These are phyloP conservation scores for Scrobipalpa costella DNA, from an alignment of 2,888 invertebrate genomes.

Conservation along the genomic window DNA sequence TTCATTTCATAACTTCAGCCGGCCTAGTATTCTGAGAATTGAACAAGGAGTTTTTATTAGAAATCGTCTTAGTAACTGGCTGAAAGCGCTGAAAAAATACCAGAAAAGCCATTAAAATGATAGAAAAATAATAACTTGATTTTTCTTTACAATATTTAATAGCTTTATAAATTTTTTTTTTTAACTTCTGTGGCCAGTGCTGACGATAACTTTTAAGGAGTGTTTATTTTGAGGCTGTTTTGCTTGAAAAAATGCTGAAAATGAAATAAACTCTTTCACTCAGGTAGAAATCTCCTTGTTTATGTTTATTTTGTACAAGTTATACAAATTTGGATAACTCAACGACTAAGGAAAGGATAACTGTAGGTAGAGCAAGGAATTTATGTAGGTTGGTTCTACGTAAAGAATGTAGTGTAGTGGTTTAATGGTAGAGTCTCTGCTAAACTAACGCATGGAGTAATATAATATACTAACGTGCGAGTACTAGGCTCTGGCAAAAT, in stretches of 20 bases:
- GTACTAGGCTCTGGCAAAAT: neutral
- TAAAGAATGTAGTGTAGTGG: too few species aligned
- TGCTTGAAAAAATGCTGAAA: too few species aligned
- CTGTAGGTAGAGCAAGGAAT: too few species aligned
- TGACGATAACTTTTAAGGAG: neutral
- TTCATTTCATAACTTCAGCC: neutral
- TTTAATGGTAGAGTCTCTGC: too few species aligned
- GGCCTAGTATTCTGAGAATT: neutral
- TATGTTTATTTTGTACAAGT: too few species aligned
- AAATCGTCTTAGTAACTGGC: neutral
- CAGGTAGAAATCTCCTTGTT: neutral
- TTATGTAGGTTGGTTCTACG: too few species aligned
- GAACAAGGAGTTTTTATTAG: neutral
- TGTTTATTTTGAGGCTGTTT: too few species aligned
- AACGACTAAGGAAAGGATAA: too few species aligned
- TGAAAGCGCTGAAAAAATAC: neutral
- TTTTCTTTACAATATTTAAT: slow-evolving; percentile 5
- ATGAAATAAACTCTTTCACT: too few species aligned
- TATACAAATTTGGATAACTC: too few species aligned
- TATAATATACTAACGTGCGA: too few species aligned
- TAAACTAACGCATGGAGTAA: too few species aligned
- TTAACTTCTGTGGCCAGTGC: neutral
- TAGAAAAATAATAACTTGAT: neutral
- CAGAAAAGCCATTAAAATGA: neutral
- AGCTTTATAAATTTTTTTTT: neutral